These are phyloP conservation scores for Chaunax sp. DNA, from an alignment of 2,797 vertebrate species.

Conservation along the genomic window DNA sequence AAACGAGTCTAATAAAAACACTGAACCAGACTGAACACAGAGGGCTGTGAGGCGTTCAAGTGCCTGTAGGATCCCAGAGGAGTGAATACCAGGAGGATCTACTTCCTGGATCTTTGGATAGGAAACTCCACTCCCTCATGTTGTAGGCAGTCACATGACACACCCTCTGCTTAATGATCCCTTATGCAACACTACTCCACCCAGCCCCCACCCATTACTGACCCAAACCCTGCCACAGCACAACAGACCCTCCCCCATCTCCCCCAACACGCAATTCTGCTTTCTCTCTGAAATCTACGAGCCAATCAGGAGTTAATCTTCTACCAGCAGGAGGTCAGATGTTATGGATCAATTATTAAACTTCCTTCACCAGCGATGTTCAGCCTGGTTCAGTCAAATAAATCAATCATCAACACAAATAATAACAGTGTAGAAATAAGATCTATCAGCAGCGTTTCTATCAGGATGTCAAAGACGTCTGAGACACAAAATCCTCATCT, in stretches of 20 bases:
- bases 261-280: constrained; percentile 3
- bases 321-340: constrained; percentile 3
- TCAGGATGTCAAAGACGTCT: too few species aligned
- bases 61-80: constrained; percentile 17
- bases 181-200: constrained; percentile 72
- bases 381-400: too few species aligned
- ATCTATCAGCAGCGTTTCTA: too few species aligned
- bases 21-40: not conserved
- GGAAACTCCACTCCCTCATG: constrained; percentile 68
- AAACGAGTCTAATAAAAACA: too few species aligned
- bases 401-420: too few species aligned
- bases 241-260: constrained; percentile 38
- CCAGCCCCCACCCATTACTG: constrained; percentile 71
- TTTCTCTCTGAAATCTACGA: constrained; percentile 20
- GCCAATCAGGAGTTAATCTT: not conserved
- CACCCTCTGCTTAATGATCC: constrained; percentile 61
- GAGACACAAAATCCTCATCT: too few species aligned
- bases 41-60: constrained; percentile 4
- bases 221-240: constrained; percentile 62
- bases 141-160: too few species aligned
- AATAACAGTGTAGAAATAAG: too few species aligned
- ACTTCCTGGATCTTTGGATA: constrained; percentile 66
- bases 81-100: constrained; percentile 42
- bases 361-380: too few species aligned
- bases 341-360: too few species aligned